Conservation (phyloP, 2,797 vertebrate species). For the Pangasius krempfi region DNA sequence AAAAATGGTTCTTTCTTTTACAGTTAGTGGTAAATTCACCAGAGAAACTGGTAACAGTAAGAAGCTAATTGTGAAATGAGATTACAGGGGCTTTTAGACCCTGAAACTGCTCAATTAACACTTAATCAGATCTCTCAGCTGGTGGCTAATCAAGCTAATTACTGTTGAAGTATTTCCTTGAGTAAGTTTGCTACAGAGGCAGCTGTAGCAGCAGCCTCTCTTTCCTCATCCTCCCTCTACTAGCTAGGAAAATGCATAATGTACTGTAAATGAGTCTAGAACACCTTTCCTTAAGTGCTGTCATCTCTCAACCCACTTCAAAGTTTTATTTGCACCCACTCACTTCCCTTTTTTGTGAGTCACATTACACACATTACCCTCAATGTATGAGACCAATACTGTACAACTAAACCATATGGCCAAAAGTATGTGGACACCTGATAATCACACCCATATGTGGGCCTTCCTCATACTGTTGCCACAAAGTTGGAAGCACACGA, state of each 20-base stretch:
- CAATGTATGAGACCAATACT: neutral
- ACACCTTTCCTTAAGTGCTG: neutral
- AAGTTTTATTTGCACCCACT: neutral
- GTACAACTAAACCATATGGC: neutral
- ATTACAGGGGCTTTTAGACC: neutral
- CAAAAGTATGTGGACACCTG: neutral
- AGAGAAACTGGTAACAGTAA: neutral
- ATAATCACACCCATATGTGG: neutral
- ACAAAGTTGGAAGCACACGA: neutral
- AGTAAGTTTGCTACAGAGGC: neutral
- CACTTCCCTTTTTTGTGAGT: neutral
- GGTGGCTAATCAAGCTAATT: constrained; percentile 6
- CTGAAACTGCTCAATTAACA: neutral
- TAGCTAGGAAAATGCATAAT: neutral
- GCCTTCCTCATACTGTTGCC: neutral
- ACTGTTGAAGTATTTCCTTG: constrained; percentile 10
- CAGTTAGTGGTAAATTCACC: neutral
- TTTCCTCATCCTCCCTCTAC: neutral
- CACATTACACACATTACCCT: neutral
- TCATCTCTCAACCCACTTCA: neutral
- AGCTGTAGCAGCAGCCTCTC: neutral
- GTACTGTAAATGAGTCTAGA: neutral
- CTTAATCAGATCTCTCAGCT: neutral
- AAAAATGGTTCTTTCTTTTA: neutral
- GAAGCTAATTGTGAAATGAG: constrained; percentile 11